These are phyloP conservation scores for Morphnarchus princeps DNA, from an alignment of 2,113 vertebrate genomes.

Conservation along the genomic window DNA sequence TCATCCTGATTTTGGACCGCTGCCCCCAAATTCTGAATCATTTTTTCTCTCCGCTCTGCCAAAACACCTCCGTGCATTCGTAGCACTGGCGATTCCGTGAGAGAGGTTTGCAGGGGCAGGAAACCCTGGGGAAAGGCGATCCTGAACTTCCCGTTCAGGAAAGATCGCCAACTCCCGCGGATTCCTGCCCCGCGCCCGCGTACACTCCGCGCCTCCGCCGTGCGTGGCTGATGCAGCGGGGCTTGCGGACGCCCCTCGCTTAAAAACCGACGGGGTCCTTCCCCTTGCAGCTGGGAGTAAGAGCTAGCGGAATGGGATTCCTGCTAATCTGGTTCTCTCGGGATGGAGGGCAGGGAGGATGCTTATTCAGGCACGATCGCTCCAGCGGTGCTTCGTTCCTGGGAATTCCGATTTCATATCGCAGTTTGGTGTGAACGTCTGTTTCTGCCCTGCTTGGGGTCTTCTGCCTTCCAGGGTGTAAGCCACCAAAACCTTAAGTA, in stretches of 20 bases:
- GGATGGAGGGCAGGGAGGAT: background rate
- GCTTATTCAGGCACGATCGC: background rate
- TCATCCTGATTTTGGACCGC: background rate
- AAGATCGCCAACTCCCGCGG: background rate
- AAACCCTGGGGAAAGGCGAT: conserved; percentile 9
- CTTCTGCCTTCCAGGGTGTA: background rate
- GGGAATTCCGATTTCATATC: background rate
- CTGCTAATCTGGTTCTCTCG: background rate
- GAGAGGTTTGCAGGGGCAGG: background rate
- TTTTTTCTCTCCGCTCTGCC: background rate
- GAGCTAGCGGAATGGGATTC: background rate
- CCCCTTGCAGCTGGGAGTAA: background rate
- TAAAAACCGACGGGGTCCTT: background rate
- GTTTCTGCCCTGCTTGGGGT: background rate
- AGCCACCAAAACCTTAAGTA: background rate
- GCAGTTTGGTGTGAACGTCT: background rate
- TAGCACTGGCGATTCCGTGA: background rate
- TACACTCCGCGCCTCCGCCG: background rate
- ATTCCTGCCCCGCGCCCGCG: background rate
- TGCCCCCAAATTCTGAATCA: background rate
- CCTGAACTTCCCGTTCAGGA: conserved; percentile 51
- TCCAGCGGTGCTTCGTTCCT: background rate
- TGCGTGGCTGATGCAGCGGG: background rate
- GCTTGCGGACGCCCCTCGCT: background rate
- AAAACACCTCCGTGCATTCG: background rate